A percentile compares a stretch with the other conserved stretches of the same genome.
Conservation (phyloP, 2,888 invertebrate species). For the Eristalis tenax region DNA sequence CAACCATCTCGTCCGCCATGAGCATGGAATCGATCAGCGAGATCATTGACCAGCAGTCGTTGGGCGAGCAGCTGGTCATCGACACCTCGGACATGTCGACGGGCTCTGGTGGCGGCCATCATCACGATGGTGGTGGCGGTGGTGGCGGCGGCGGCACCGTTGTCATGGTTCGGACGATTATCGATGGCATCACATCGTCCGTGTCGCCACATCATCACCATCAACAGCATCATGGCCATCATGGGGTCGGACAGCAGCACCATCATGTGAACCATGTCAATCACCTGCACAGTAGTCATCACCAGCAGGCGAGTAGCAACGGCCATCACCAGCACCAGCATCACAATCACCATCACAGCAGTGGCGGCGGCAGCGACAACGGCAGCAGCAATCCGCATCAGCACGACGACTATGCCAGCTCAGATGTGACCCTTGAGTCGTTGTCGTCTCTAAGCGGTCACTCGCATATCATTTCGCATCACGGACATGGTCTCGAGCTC, state of each 20-base stretch:
- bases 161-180: slow-evolving; percentile 78
- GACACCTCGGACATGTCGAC: slow-evolving; percentile 78
- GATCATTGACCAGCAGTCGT: slow-evolving; percentile 84
- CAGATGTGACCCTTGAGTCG: slow-evolving; percentile 77
- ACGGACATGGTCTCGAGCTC: slow-evolving; percentile 49
- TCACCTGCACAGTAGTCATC: slow-evolving; percentile 65
- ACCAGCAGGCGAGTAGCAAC: slow-evolving; percentile 63
- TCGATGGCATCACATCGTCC: slow-evolving; percentile 75
- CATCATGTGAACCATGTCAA: slow-evolving; percentile 65
- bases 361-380: neutral
- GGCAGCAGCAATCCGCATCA: slow-evolving; percentile 42
- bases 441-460: slow-evolving; percentile 73
- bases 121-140: slow-evolving; percentile 73
- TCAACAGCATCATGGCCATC: slow-evolving; percentile 70
- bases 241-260: slow-evolving; percentile 74
- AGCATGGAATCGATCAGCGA: slow-evolving; percentile 84
- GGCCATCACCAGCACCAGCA: slow-evolving; percentile 56
- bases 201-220: slow-evolving; percentile 65
- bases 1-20: slow-evolving; percentile 50
- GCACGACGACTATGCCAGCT: slow-evolving; percentile 74
- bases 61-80: slow-evolving; percentile 81
- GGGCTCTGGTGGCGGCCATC: slow-evolving; percentile 73
- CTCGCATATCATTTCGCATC: slow-evolving; percentile 59
- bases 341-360: slow-evolving; percentile 38
- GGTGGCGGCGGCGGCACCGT: slow-evolving; percentile 73